Evolutionary conservation across 64 coral and sea anemone species (phyloP), one percentile per base, ranked within the genome.

Genomic region (Actinia tenebrosa): DNA sequence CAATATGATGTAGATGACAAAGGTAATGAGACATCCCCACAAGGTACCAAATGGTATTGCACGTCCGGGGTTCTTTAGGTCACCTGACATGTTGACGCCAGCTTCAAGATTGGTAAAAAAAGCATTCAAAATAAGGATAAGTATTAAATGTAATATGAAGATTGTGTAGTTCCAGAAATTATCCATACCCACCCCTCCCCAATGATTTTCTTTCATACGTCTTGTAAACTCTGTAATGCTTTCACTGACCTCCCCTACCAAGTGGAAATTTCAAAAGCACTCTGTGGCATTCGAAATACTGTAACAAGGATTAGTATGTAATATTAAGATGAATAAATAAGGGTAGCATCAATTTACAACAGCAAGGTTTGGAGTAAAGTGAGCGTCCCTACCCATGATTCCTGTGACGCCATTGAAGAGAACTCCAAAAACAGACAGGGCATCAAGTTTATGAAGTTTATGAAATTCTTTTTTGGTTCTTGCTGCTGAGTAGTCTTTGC

Each of bases 31-130:
- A 43, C 91, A 92, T 13, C 87, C 92, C 20, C 81, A 82, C 22
- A 98, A 45, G 13, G 95, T 94, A 45, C 95, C 95, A 87, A 91
- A 94, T 22, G 95, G 95, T 56, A 98, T 98, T 15, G 95, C 92
- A 55, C 91, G 89, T 10, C 92, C 95, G 54, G 95, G 92, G 45
- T 91, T 94, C 50, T 94, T 98, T 18, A 98, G 86, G 52, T 98
- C 95, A 26, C 95, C 95, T 77, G 95, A 98, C 86, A 98, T 98
- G 60, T 98, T 98, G 14, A 92, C 95, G 53, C 95, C 95, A 86
- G 95, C 95, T 98, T 56, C 8, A 92, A 71, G 58, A 1, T 44
- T 18, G 3, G 30, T 37, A 69, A 61, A 58, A 23, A 77, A 47
- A 52, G 7, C 47, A 50, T 50, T 45, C 23, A 23, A 11, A 64